Evolutionary conservation across 1,140 invertebrate species (phyloP), one percentile per base, ranked within the genome.

Genomic region (Centruroides vittatus): DNA sequence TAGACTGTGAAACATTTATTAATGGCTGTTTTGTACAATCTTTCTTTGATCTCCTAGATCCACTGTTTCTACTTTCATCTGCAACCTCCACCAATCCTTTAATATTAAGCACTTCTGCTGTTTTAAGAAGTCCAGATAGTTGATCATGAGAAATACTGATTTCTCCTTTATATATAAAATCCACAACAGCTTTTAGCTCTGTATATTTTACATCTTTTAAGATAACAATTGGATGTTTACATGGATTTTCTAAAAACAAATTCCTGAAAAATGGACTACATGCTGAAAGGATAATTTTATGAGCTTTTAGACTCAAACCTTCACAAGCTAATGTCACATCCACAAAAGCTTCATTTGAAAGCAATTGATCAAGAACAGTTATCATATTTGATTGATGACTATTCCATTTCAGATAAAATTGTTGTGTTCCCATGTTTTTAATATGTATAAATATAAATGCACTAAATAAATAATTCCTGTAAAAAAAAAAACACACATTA

Each of bases 91-190:
- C 55, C 13, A 91, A 75, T 35, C 88, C 90, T 75, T 80, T 91
- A 52, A 92, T 89, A 72, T 88, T 86, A 7, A 92, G 73, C 47
- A 84, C 81, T 71, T 89, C 84, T 1, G 88, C 89, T 1, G 88
- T 83, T 71, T 84, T 84, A 63, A 93, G 78, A 11, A 93, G 79
- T 3, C 81, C 80, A 3, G 81, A 79, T 48, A 93, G 78, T 68
- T 89, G 84, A 50, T 88, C 86, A 68, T 90, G 86, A 11, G 84
- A 84, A 5, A 93, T 86, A 69, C 88, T 92, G 5, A 92, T 88
- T 74, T 93, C 88, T 0, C 89, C 89, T 53, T 84, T 82, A 74
- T 93, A 93, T 86, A 93, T 93, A 71, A 91, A 93, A 67, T 92
- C 87, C 3, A 93, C 75, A 11, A 93, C 83, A 2, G 87, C 85